These are phyloP conservation scores for Bos indicus DNA, from an alignment of 2,113 vertebrate genomes.

Conservation along the genomic window DNA sequence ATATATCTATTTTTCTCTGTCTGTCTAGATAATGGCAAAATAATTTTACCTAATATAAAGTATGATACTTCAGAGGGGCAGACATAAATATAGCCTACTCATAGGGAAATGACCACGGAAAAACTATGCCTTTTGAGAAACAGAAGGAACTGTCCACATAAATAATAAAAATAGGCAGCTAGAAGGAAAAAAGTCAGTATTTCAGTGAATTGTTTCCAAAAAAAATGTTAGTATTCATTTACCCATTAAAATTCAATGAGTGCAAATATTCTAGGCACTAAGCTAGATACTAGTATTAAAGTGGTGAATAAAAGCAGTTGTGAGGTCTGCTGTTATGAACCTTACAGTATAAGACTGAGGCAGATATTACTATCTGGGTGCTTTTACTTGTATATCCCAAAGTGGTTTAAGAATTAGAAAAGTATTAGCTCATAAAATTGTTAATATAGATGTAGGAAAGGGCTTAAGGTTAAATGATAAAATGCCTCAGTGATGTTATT, in stretches of 20 bases:
- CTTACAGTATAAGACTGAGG: neutral
- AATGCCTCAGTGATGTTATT: neutral
- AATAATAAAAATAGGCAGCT: neutral
- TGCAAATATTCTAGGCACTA: neutral
- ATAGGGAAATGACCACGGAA: neutral
- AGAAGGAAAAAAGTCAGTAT: neutral
- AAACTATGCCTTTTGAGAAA: neutral
- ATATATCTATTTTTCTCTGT: neutral
- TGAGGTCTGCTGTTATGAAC: neutral
- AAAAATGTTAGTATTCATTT: neutral
- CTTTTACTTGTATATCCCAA: neutral
- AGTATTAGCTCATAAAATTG: neutral
- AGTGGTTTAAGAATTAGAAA: neutral
- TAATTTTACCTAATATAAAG: neutral
- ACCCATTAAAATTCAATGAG: neutral
- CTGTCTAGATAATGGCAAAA: neutral
- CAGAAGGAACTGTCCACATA: neutral
- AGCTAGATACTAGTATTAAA: neutral
- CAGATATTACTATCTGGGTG: neutral
- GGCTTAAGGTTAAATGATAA: neutral
- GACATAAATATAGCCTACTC: neutral
- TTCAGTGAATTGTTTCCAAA: neutral
- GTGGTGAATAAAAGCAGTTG: neutral
- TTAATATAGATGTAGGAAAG: neutral
- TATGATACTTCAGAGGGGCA: neutral